Evolutionary conservation across 1,140 invertebrate species (phyloP), one percentile per base, ranked within the genome.

Genomic region (Atta colombica): DNA sequence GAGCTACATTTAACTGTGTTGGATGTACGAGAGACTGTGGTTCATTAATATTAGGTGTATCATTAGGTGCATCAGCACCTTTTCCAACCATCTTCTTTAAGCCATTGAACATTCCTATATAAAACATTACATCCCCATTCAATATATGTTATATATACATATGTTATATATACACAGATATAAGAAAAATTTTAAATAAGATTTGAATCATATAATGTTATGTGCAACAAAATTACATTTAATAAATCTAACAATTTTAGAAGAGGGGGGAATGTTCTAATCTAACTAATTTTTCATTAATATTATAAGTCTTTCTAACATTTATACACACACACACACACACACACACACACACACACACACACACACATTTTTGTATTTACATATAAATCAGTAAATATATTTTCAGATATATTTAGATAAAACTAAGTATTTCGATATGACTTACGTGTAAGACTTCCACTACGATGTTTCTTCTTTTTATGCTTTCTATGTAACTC

Each of bases 381-480:
- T 12, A 25, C 3, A 35, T 39, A 35, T 74, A 51, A 63, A 61
- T 60, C 55, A 77, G 61, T 53, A 25, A 72, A 88, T 58, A 90
- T 71, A 91, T 89, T 82, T 21, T 85, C 60, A 89, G 87, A 93
- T 92, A 93, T 93, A 93, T 92, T 94, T 92, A 92, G 72, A 90
- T 94, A 92, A 81, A 87, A 86, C 92, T 94, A 78, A 90, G 88
- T 90, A 92, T 89, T 93, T 92, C 92, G 87, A 84, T 94, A 91
- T 89, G 90, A 95, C 95, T 96, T 96, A 98, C 97, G 96, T 95
- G 97, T 98, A 86, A 98, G 96, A 92, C 98, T 98, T 91, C 98
- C 97, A 96, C 97, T 98, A 90, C 98, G 96, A 91, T 97, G 95
- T 94, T 97, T 97, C 92, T 97, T 97, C 91, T 97, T 97, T 92